Percentiles rank a stretch among this genome's conserved stretches.
phyloP scores from a whole-genome alignment of 64 coral and sea anemone species.

The Cladopsammia gracilis region DNA sequence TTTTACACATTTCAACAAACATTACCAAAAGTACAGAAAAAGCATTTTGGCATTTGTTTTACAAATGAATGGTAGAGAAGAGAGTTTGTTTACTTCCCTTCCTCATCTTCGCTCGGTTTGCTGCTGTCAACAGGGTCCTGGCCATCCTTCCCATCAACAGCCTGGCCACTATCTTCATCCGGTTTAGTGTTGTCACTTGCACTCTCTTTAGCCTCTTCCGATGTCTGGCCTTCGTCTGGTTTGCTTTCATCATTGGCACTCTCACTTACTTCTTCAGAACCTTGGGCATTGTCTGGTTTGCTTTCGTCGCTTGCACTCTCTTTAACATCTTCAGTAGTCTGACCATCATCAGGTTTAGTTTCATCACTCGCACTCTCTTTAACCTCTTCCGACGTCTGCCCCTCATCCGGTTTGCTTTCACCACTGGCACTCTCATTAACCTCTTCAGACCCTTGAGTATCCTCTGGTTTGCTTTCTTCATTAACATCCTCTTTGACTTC shows the following conservation, averaged over 20 bases:
- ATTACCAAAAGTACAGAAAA: too few relatives aligned
- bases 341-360: slow-evolving; percentile 4
- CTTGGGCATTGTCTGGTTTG: slow-evolving; percentile 31
- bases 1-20: too few relatives aligned
- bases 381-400: neutral
- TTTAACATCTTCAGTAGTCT: slow-evolving; percentile 21
- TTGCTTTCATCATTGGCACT: neutral
- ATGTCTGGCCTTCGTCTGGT: slow-evolving; percentile 17
- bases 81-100: neutral
- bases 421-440: slow-evolving; percentile 3
- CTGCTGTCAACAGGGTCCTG: too few relatives aligned
- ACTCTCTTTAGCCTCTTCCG: slow-evolving; percentile 1
- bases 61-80: too few relatives aligned
- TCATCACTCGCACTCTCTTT: slow-evolving; percentile 4
- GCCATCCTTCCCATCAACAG: too few relatives aligned
- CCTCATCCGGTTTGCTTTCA: slow-evolving; percentile 9
- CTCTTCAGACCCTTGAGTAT: slow-evolving; percentile 35
- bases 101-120: neutral
- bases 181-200: slow-evolving; percentile 31
- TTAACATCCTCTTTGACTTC: too few relatives aligned
- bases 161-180: neutral
- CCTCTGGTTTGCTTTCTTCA: slow-evolving; percentile 51
- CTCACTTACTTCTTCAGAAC: slow-evolving; percentile 48
- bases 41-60: too few relatives aligned
- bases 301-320: slow-evolving; percentile 20